phyloP scores from a whole-genome alignment of 2,888 invertebrate species.

The Lapara coniferarum region DNA sequence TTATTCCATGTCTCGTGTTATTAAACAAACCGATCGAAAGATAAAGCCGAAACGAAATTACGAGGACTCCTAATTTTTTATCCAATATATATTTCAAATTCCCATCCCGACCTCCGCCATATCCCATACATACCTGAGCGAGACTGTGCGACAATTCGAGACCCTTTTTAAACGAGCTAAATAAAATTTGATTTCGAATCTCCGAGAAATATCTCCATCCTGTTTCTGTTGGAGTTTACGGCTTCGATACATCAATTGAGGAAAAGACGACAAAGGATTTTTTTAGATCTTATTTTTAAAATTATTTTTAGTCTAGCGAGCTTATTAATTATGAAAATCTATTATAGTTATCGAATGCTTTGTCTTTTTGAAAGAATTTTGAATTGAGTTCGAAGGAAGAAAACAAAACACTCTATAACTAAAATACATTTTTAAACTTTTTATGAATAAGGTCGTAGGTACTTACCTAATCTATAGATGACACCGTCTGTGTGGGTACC shows the following conservation, averaged over 20 bases:
- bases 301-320: not conserved
- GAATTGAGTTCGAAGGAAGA: no score
- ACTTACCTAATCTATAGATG: no score
- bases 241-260: slow-evolving; percentile 2
- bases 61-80: not conserved
- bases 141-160: slow-evolving; percentile 40
- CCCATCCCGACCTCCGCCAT: not conserved
- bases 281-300: not conserved
- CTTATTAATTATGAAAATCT: no score
- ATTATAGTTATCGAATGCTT: no score
- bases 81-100: not conserved
- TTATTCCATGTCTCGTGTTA: not conserved
- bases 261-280: not conserved
- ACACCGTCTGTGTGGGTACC: no score
- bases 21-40: not conserved
- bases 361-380: no score
- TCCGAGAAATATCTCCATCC: slow-evolving; percentile 15
- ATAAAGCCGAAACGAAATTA: not conserved
- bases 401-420: no score
- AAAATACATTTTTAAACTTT: no score
- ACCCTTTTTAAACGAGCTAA: slow-evolving; percentile 45
- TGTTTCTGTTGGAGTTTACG: slow-evolving; percentile 12
- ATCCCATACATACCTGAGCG: slow-evolving; percentile 15
- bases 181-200: slow-evolving; percentile 47
- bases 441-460: no score